Evolutionary conservation across 2,113 vertebrate genomes (phyloP).

Genomic region (Rhineura floridana): DNA sequence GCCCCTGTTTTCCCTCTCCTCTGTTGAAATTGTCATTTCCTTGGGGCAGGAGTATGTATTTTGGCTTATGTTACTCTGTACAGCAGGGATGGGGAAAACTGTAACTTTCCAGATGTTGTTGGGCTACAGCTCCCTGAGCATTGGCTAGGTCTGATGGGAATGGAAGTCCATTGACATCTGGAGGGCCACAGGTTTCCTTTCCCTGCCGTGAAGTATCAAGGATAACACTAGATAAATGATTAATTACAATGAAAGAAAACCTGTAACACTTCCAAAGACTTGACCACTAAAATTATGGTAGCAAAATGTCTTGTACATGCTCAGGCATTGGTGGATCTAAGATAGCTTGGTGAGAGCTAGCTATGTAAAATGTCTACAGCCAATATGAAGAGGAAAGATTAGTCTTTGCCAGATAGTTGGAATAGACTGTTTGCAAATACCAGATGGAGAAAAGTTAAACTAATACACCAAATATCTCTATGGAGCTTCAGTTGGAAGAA

Average conservation of each 20-base stretch:
- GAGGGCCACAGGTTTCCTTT: background rate
- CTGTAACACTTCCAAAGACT: background rate
- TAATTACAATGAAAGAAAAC: too few species aligned
- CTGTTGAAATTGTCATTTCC: background rate
- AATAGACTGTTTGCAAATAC: slow-evolving; percentile 48
- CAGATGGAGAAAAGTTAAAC: slow-evolving; percentile 56
- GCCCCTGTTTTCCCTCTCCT: background rate
- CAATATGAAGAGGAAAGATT: background rate
- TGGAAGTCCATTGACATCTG: too few species aligned
- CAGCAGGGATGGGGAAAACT: background rate
- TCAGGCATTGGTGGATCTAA: background rate
- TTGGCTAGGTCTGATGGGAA: too few species aligned
- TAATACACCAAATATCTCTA: slow-evolving; percentile 48
- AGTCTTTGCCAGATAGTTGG: background rate
- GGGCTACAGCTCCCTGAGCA: too few species aligned
- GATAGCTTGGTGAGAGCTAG: background rate
- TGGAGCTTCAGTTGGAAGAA: slow-evolving; percentile 44
- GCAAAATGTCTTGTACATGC: too few species aligned
- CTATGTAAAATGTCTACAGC: background rate
- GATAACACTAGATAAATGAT: too few species aligned
- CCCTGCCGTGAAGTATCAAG: too few species aligned
- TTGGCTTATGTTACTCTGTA: background rate
- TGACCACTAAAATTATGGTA: background rate
- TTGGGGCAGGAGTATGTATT: background rate
- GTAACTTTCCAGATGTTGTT: too few species aligned